Base-by-base conservation (phyloP, 2,888 invertebrate species). In the Phymatocera aterrima region DNA sequence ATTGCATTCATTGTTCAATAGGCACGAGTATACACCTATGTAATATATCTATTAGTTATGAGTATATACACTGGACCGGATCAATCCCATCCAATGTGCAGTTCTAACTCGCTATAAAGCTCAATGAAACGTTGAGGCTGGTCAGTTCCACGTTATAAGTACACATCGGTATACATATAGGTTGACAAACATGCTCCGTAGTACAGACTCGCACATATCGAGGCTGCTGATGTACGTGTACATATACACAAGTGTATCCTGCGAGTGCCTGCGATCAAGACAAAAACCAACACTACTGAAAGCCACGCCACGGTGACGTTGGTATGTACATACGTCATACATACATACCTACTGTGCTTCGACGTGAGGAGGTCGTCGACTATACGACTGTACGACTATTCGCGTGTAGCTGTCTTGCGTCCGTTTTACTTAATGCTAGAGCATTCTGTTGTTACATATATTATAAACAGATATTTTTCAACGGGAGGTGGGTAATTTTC, bases 261-360 rank as follows among this genome's bases (percentile, higher is more conserved):
- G n/a, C n/a, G n/a, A n/a, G n/a, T n/a, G n/a, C n/a, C n/a, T n/a
- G n/a, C n/a, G n/a, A n/a, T n/a, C n/a, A n/a, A n/a, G n/a, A n/a
- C n/a, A n/a, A n/a, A n/a, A n/a, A n/a, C n/a, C n/a, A n/a, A n/a
- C n/a, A n/a, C n/a, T n/a, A n/a, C n/a, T n/a, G n/a, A n/a, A n/a
- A n/a, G n/a, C n/a, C n/a, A n/a, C n/a, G 51, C 40, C 40, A 1
- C 40, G 12, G 40, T 51, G 57, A 15, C 28, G 28, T 57, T 83
- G 88, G 89, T 89, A 88, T 88, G 88, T 86, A 89, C 87, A 88
- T 88, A 84, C 83, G n/a, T n/a, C n/a, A n/a, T n/a, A n/a, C n/a
- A n/a, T n/a, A n/a, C n/a, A n/a, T n/a, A n/a, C n/a, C n/a, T n/a
- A n/a, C n/a, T n/a, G n/a, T n/a, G n/a, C n/a, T n/a, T n/a, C n/a